Evolutionary conservation across 1,140 invertebrate genomes (phyloP), one percentile per base, ranked within the genome.

Genomic region (Acyrthosiphon pisum): DNA sequence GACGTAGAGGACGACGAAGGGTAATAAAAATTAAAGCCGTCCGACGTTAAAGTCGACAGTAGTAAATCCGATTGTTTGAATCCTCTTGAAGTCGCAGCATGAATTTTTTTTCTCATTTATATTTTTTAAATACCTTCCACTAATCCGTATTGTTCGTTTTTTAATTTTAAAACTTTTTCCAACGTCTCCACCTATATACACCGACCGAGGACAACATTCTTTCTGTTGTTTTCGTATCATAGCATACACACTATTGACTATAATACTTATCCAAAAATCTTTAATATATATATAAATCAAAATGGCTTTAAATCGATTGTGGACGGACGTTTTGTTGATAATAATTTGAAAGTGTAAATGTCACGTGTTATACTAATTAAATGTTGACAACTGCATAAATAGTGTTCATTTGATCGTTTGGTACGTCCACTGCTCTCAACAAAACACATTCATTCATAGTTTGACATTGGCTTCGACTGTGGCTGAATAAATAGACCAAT

Each of bases 121-220:
- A 50, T 35, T 86, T 53, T 89, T 89, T 11, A 56, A 56, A 89
- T 89, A 41, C 50, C 23, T 89, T 89, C 22, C 50, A 11, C 88
- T 56, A 37, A 89, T 89, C 48, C 50, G 88, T 37, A 89, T 89
- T 89, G 88, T 89, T 89, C 50, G n/a, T 89, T 89, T 89, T 89
- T 89, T 41, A 89, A 89, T 89, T 56, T 50, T 41, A 56, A 89
- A 89, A 89, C 88, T 89, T 89, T 89, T 89, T 56, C 35, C n/a
- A 37, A 30, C 35, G 50, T 89, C 35, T 89, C 37, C 26, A 7
- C 11, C 37, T n/a, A n/a, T 60, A 60, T 18, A 68, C 60, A 30
- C 23, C 41, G 23, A 46, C 30, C 41, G 44, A 86, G 44, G 44
- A 86, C 23, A 44, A 86, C 26, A 46, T 86, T 86, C 44, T 86